A percentile compares a stretch with the other conserved stretches of the same genome.
Conservation (phyloP, 2,888 invertebrate genomes). For the Aspidiotus rigidus region DNA sequence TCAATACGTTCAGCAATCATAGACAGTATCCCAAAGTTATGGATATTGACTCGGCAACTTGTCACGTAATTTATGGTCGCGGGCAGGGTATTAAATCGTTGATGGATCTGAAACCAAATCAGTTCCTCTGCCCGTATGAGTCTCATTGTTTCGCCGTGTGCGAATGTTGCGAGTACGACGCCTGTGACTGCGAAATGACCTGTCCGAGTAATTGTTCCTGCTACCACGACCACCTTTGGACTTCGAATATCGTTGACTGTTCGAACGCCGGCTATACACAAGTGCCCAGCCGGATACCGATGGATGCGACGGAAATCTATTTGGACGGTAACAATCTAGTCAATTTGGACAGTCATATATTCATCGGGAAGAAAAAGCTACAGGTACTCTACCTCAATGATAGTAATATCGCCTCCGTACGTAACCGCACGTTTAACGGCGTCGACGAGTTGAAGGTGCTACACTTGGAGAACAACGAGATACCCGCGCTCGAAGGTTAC, state of each 20-base stretch:
- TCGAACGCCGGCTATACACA: conserved; percentile 68
- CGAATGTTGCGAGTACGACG: conserved; percentile 93
- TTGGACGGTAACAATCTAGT: conserved; percentile 85
- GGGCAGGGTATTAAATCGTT: conserved; percentile 34
- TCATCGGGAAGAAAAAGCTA: conserved; percentile 83
- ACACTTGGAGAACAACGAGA: conserved; percentile 78
- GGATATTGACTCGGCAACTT: conserved; percentile 82
- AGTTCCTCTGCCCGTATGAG: conserved; percentile 82
- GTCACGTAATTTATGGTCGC: conserved; percentile 55
- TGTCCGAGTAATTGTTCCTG: conserved; percentile 90
- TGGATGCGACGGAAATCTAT: conserved; percentile 92
- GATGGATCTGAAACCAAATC: conserved; percentile 45
- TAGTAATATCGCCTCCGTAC: conserved; percentile 72
- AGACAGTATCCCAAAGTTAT: conserved; percentile 79
- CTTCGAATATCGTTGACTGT: conserved; percentile 86
- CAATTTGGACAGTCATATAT: conserved; percentile 76
- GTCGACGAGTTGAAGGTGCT: conserved; percentile 66
- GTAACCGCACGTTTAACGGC: conserved; percentile 86
- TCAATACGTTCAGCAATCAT: conserved; percentile 72
- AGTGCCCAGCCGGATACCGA: conserved; percentile 83
- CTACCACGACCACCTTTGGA: conserved; percentile 89
- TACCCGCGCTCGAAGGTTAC: conserved; percentile 68
- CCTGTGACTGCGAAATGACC: conserved; percentile 95
- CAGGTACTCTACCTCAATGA: conserved; percentile 80
- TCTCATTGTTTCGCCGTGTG: conserved; percentile 90